phyloP scores from a whole-genome alignment of 2,797 vertebrate species.

The Enteromius trimaculatus region DNA sequence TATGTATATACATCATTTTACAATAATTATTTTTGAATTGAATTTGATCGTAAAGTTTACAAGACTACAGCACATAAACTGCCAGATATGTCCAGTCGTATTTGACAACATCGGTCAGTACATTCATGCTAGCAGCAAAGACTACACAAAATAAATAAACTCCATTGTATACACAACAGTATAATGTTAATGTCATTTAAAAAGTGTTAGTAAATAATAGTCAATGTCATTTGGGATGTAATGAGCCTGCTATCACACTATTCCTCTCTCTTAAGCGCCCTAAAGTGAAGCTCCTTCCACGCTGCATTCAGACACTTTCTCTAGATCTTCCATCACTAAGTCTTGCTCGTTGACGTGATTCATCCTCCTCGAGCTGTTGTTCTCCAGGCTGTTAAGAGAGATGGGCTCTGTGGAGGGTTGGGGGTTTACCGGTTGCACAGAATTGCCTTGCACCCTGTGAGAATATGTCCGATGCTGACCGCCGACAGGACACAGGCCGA shows the following conservation, averaged over 20 bases:
- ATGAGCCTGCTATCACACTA: background rate
- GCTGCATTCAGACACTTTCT: conserved; percentile 73
- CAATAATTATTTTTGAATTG: background rate
- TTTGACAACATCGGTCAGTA: background rate
- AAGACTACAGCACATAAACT: background rate
- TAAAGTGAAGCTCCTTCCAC: conserved; percentile 72
- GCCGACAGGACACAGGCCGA: conserved; percentile 79
- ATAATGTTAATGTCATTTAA: background rate
- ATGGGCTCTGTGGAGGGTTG: conserved; percentile 71
- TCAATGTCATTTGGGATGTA: background rate
- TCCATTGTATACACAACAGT: background rate
- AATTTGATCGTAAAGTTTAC: background rate
- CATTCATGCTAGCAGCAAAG: conserved; percentile 37
- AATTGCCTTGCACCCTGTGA: conserved; percentile 76
- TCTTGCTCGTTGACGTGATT: conserved; percentile 78
- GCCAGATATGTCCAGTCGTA: background rate
- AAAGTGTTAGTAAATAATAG: background rate
- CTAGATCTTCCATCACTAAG: conserved; percentile 81
- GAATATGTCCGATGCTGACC: conserved; percentile 71
- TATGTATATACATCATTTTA: conserved; percentile 10
- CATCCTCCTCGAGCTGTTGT: conserved; percentile 67
- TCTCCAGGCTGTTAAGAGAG: conserved; percentile 73
- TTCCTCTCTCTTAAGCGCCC: conserved; percentile 34
- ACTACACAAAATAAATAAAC: background rate
- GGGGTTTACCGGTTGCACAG: conserved; percentile 74